Evolutionary conservation across 2,113 vertebrate species (phyloP).

Genomic region (Nerophis lumbriciformis): DNA sequence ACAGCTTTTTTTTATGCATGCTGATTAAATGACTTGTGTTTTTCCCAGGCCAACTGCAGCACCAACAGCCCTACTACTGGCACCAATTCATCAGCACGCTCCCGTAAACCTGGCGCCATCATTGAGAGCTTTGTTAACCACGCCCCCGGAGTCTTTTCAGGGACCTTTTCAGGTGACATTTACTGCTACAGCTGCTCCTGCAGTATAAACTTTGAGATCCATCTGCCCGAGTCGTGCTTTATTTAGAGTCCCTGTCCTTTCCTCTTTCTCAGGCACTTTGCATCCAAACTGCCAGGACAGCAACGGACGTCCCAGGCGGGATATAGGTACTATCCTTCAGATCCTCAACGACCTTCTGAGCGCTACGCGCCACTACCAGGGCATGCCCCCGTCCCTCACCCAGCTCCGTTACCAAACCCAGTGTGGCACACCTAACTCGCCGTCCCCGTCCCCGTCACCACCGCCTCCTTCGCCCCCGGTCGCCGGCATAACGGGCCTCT

Average conservation of each 20-base stretch:
- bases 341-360: slow-evolving; percentile 97
- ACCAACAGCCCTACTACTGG: slow-evolving; percentile 61
- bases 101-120: slow-evolving; percentile 89
- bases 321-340: slow-evolving; percentile 96
- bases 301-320: slow-evolving; percentile 87
- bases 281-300: slow-evolving; percentile 98
- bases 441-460: slow-evolving; percentile 69
- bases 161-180: slow-evolving; percentile 87
- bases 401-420: slow-evolving; percentile 96
- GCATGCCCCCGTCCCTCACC: slow-evolving; percentile 91
- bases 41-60: slow-evolving; percentile 76
- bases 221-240: neutral
- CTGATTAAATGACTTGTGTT: neutral
- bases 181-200: slow-evolving; percentile 12
- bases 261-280: slow-evolving; percentile 81
- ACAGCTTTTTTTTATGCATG: neutral
- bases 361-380: slow-evolving; percentile 97
- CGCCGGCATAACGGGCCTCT: slow-evolving; percentile 61
- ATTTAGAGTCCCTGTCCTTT: neutral
- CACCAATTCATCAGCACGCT: slow-evolving; percentile 67
- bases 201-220: neutral
- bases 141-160: slow-evolving; percentile 93
- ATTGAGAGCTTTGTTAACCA: slow-evolving; percentile 97
- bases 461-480: slow-evolving; percentile 73
- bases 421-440: slow-evolving; percentile 74